Conservation (phyloP, 2,113 vertebrate genomes). For the Salvelinus fontinalis region DNA sequence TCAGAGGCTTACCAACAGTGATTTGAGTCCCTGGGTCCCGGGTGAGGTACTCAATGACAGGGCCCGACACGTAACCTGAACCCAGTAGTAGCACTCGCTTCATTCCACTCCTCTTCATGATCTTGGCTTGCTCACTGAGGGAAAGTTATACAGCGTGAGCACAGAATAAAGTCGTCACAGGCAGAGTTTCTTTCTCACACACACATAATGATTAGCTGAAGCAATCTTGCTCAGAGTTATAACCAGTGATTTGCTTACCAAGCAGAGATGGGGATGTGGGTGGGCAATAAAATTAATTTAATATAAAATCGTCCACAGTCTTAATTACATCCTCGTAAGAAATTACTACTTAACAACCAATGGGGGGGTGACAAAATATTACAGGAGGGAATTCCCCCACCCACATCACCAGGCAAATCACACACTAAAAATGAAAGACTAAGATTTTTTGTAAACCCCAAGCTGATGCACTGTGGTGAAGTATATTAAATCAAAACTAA, state of each 20-base stretch:
- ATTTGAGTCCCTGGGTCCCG: constrained; percentile 81
- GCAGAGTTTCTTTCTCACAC: background rate
- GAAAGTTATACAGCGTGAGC: background rate
- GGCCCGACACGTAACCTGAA: constrained; percentile 91
- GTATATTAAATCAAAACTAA: background rate
- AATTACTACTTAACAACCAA: no score
- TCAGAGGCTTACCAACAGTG: constrained; percentile 84
- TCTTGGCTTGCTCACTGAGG: constrained; percentile 81
- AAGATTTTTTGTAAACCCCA: no score
- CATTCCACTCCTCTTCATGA: constrained; percentile 79
- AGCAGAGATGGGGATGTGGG: background rate
- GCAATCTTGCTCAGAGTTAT: background rate
- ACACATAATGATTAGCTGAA: background rate
- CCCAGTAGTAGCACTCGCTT: constrained; percentile 90
- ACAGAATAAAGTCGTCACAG: constrained; percentile 16
- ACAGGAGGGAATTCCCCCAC: background rate
- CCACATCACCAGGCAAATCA: background rate
- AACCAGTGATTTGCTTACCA: background rate
- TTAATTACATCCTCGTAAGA: background rate
- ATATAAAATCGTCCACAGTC: background rate
- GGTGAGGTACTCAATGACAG: constrained; percentile 90
- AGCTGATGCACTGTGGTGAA: no score
- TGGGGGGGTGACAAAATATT: no score
- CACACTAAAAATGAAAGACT: background rate
- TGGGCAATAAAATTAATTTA: no score